phyloP scores from a whole-genome alignment of 64 coral and sea anemone genomes.

The Stichodactyla helianthus region DNA sequence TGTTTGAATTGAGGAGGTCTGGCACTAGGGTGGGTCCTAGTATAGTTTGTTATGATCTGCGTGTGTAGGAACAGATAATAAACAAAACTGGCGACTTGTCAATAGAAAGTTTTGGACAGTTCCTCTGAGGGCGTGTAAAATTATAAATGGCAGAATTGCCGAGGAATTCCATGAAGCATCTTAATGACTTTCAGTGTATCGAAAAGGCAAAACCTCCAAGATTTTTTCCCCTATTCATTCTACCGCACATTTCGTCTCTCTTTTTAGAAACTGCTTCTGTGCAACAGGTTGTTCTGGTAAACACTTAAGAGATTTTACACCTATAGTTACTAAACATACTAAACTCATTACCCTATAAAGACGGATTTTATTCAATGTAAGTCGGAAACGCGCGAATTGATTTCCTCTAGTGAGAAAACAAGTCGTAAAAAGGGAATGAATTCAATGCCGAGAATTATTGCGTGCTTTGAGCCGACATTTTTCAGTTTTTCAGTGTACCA shows the following conservation, averaged over 20 bases:
- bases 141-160: neutral
- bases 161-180: neutral
- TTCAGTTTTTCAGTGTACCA: too few species aligned
- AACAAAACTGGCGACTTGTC: neutral
- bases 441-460: too few species aligned
- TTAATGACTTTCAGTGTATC: neutral
- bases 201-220: neutral
- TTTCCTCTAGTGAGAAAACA: too few species aligned
- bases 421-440: too few species aligned
- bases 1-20: neutral
- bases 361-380: too few species aligned
- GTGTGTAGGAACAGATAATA: neutral
- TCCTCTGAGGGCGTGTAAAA: neutral
- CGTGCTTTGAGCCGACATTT: too few species aligned
- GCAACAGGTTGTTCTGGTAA: conserved; percentile 1
- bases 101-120: neutral
- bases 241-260: neutral
- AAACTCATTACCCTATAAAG: too few species aligned
- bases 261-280: neutral
- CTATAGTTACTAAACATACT: neutral
- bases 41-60: neutral
- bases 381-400: too few species aligned
- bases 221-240: neutral
- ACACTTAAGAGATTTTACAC: neutral
- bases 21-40: conserved; percentile 2